phyloP scores from a whole-genome alignment of 2,888 invertebrate species.

The Parochlus steinenii region DNA sequence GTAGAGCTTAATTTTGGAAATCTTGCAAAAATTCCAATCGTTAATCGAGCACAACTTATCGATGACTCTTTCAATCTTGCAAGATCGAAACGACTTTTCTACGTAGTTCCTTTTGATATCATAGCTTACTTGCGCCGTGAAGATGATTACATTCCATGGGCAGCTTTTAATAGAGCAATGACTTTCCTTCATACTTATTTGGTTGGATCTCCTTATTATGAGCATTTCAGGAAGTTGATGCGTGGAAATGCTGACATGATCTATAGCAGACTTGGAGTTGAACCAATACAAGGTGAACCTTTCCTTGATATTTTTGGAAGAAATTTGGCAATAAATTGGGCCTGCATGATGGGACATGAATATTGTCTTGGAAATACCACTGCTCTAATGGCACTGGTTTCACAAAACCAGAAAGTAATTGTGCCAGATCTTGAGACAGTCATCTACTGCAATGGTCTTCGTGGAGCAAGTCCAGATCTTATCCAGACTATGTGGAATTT shows the following conservation, averaged over 20 bases:
- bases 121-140: constrained; percentile 41
- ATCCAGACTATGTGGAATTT: constrained; percentile 16
- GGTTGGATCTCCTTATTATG: not conserved
- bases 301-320: constrained; percentile 22
- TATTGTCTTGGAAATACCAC: not conserved
- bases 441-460: constrained; percentile 1
- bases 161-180: constrained; percentile 33
- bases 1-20: constrained; percentile 3
- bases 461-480: not conserved
- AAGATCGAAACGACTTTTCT: constrained; percentile 36
- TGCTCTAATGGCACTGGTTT: not conserved
- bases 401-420: not conserved
- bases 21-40: constrained; percentile 12
- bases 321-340: constrained; percentile 22
- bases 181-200: constrained; percentile 17
- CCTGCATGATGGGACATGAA: constrained; percentile 21
- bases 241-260: constrained; percentile 18
- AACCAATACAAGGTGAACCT: constrained; percentile 22
- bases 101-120: constrained; percentile 34
- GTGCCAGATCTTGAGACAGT: not conserved
- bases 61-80: constrained; percentile 56
- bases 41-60: constrained; percentile 56
- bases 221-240: not conserved
- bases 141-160: constrained; percentile 51
- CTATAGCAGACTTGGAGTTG: constrained; percentile 22